phyloP scores from a whole-genome alignment of 2,888 invertebrate genomes.

The Strigamia crassipes region DNA sequence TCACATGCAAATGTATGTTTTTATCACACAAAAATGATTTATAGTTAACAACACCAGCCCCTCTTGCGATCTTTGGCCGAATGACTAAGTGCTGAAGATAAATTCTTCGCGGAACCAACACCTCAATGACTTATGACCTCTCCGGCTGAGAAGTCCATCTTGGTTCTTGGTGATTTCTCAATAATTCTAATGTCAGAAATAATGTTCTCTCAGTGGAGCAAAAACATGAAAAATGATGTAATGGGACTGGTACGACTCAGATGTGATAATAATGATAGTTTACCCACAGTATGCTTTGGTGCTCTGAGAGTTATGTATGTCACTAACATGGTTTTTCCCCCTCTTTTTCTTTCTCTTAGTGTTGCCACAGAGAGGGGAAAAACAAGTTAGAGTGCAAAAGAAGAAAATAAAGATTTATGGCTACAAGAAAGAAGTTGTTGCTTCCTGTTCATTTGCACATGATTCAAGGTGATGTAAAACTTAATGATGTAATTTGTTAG shows the following conservation, averaged over 20 bases:
- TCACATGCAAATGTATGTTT: conserved; percentile 17
- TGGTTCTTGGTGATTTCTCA: background rate
- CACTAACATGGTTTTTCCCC: background rate
- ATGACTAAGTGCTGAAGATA: conserved; percentile 11
- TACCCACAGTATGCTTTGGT: conserved; percentile 29
- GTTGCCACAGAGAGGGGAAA: background rate
- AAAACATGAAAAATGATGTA: conserved; percentile 14
- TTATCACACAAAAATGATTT: conserved; percentile 27
- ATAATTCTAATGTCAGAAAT: conserved; percentile 34
- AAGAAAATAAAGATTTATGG: conserved; percentile 6
- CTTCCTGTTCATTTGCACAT: background rate
- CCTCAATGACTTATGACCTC: conserved; percentile 31
- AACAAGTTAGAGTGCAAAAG: background rate
- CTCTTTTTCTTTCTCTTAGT: background rate
- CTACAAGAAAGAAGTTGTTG: background rate
- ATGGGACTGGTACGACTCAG: background rate
- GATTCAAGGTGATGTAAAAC: background rate
- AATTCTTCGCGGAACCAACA: background rate
- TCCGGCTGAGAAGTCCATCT: background rate
- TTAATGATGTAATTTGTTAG: background rate
- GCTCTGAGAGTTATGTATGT: conserved; percentile 6
- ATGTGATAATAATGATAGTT: conserved; percentile 31
- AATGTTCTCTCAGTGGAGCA: background rate
- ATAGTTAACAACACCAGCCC: background rate
- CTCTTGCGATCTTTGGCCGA: background rate